Evolutionary conservation across 2,113 vertebrate genomes (phyloP).

Genomic region (Jaculus jaculus): DNA sequence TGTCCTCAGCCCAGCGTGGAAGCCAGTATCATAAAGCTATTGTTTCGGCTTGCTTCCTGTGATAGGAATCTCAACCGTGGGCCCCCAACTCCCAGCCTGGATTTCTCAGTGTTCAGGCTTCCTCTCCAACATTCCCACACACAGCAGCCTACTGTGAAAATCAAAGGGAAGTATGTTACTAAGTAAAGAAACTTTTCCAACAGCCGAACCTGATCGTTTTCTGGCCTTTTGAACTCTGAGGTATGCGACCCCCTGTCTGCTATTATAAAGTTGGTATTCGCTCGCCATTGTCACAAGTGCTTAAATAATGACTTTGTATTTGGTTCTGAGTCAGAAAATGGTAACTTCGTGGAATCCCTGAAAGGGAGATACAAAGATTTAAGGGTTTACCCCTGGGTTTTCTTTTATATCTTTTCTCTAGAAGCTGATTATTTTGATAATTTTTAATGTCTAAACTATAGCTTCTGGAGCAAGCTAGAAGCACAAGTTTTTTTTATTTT

Average conservation of each 20-base stretch:
- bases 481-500: too few species aligned
- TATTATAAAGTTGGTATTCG: slow-evolving; percentile 68
- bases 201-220: slow-evolving; percentile 82
- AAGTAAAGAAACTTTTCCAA: slow-evolving; percentile 86
- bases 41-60: slow-evolving; percentile 88
- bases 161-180: slow-evolving; percentile 88
- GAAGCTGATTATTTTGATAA: not conserved
- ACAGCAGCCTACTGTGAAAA: slow-evolving; percentile 89
- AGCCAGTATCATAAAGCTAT: slow-evolving; percentile 86
- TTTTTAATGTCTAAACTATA: not conserved
- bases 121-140: slow-evolving; percentile 88
- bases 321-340: slow-evolving; percentile 36
- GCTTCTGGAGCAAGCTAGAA: not conserved
- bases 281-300: slow-evolving; percentile 53
- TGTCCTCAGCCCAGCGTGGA: slow-evolving; percentile 83
- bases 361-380: not conserved
- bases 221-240: slow-evolving; percentile 87
- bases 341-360: not conserved
- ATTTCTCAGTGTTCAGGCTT: slow-evolving; percentile 85
- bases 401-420: not conserved
- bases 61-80: slow-evolving; percentile 85
- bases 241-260: slow-evolving; percentile 84
- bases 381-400: not conserved
- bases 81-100: slow-evolving; percentile 82
- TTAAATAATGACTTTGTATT: slow-evolving; percentile 8